Base-by-base conservation (phyloP, 1,140 invertebrate species). In the Euura lappo region DNA sequence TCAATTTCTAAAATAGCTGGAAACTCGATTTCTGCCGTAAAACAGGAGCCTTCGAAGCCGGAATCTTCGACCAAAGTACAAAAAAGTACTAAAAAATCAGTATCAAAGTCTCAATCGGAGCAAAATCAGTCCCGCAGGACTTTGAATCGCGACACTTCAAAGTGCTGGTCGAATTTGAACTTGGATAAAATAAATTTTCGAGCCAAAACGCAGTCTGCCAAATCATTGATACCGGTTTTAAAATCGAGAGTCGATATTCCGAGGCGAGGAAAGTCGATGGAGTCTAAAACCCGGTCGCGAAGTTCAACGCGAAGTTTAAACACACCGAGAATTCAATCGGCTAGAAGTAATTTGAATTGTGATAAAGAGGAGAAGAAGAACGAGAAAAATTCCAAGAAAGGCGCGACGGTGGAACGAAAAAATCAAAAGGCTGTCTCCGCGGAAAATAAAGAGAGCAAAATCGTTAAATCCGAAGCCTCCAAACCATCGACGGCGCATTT, bases 221-320 rank as follows among this genome's bases (percentile, higher is more conserved):
- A 74, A 71, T 85, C 82, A 28, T 80, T 75, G 28, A 84, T 83
- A 73, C 79, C 82, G 2, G 68, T 83, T 45, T 68, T 80, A 11
- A 81, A 78, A 69, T 81, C 74, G 11, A 68, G 79, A 72, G 69
- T 79, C 6, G 76, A 80, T 44, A 66, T 45, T 44, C 45, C 71
- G 8, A 75, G 64, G 70, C 70, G 67, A 13, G 71, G 70, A n/a
- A 60, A 60, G 13, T 60, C 51, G 4, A 60, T 60, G 51, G 44
- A 44, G 43, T 51, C 65, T 46, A 73, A 78, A 67, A 11, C 43
- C 2, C 73, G 76, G 3, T 6, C 75, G 3, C 80, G 71, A 69
- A 83, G 79, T 75, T 75, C 78, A 8, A 44, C 45, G 7, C 73
- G 76, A 28, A 71, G 76, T 2, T 77, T 79, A 0, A 10, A 79